Evolutionary conservation across 2,113 vertebrate genomes (phyloP).

Genomic region (Ictalurus punctatus): DNA sequence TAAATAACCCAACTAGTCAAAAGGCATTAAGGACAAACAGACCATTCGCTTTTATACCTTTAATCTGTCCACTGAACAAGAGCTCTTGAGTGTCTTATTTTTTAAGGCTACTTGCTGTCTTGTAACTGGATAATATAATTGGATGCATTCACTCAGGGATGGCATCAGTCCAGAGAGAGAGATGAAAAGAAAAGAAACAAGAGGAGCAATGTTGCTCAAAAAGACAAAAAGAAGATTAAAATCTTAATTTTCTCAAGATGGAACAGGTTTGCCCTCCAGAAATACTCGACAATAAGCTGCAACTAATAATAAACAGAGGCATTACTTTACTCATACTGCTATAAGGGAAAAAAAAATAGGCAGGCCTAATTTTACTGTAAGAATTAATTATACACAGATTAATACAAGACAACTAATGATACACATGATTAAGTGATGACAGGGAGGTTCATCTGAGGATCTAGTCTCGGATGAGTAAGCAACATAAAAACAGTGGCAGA

Average conservation of each 20-base stretch:
- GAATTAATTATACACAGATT: slow-evolving; percentile 61
- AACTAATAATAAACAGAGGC: not conserved
- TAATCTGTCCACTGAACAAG: slow-evolving; percentile 25
- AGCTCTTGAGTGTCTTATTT: slow-evolving; percentile 35
- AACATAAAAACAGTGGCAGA: slow-evolving; percentile 25
- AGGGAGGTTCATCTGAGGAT: slow-evolving; percentile 41
- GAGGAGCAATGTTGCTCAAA: not conserved
- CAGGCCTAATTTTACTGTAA: slow-evolving; percentile 24
- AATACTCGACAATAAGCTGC: not conserved
- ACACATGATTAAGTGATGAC: slow-evolving; percentile 49
- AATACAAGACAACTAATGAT: slow-evolving; percentile 31
- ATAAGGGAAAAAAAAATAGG: not conserved
- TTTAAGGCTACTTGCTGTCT: slow-evolving; percentile 23
- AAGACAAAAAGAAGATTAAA: slow-evolving; percentile 32
- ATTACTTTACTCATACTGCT: slow-evolving; percentile 1
- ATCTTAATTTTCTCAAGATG: slow-evolving; percentile 3
- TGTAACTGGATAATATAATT: slow-evolving; percentile 49
- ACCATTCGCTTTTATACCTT: slow-evolving; percentile 37
- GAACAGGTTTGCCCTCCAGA: not conserved
- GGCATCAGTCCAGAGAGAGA: slow-evolving; percentile 20
- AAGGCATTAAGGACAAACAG: slow-evolving; percentile 42
- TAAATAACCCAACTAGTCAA: slow-evolving; percentile 41
- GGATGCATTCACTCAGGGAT: slow-evolving; percentile 38
- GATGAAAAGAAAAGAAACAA: slow-evolving; percentile 28
- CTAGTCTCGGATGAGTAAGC: slow-evolving; percentile 43